phyloP scores from a whole-genome alignment of 2,113 vertebrate genomes.

The Lophotis ruficrista region DNA sequence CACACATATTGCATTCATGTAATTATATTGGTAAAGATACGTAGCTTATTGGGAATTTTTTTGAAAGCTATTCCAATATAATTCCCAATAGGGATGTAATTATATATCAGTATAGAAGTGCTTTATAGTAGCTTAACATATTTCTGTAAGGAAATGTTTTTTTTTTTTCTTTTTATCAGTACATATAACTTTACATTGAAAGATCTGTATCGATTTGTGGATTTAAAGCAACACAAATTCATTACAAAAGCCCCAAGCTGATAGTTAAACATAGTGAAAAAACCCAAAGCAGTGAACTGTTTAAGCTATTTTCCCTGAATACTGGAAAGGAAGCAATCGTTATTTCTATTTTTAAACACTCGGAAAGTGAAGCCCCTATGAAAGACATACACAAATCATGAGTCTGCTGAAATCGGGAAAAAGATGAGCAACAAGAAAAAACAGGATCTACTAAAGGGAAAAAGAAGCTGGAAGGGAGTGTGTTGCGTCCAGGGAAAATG shows the following conservation, averaged over 20 bases:
- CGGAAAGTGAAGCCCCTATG: not conserved
- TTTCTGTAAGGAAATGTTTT: not conserved
- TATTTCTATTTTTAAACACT: not conserved
- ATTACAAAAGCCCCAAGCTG: not conserved
- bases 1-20: not conserved
- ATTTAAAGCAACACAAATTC: not conserved
- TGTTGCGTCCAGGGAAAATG: not conserved
- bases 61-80: not conserved
- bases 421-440: not conserved
- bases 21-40: not conserved
- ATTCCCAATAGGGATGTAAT: not conserved
- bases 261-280: not conserved
- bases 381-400: not conserved
- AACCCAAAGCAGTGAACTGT: not conserved
- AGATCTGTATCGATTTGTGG: not conserved
- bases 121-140: not conserved
- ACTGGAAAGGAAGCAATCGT: not conserved
- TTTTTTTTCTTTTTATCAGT: not conserved
- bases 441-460: not conserved
- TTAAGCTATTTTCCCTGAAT: not conserved
- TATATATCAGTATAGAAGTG: not conserved
- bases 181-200: not conserved
- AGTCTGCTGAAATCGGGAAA: not conserved
- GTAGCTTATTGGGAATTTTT: not conserved
- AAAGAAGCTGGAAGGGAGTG: not conserved